These are phyloP conservation scores for Pelosia muscerda DNA, from an alignment of 2,888 invertebrate genomes.

Conservation along the genomic window DNA sequence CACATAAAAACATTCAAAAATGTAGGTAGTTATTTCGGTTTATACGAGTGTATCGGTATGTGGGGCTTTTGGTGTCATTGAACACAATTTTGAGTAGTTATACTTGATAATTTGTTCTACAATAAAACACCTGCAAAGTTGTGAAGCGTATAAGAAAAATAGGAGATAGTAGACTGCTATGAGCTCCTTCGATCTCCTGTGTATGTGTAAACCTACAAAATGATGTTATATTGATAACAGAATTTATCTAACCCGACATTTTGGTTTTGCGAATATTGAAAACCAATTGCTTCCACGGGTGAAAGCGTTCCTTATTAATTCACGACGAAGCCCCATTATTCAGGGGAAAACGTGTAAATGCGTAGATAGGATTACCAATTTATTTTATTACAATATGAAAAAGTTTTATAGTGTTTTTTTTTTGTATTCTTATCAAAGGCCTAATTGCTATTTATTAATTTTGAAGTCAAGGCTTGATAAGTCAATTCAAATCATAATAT, in stretches of 20 bases:
- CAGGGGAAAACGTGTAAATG: slow-evolving; percentile 18
- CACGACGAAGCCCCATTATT: slow-evolving; percentile 25
- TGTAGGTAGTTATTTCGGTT: background rate
- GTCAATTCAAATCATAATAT: background rate
- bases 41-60: background rate
- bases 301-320: slow-evolving; percentile 29
- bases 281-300: slow-evolving; percentile 35
- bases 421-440: background rate
- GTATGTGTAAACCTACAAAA: background rate
- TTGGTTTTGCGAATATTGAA: background rate
- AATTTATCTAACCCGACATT: background rate
- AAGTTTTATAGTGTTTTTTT: background rate
- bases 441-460: background rate
- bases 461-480: background rate
- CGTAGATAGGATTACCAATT: background rate
- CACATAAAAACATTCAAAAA: background rate
- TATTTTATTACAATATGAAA: background rate
- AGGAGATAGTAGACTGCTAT: too few species aligned
- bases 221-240: background rate
- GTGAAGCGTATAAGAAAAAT: too few species aligned
- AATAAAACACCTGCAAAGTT: background rate
- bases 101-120: background rate
- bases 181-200: too few species aligned
- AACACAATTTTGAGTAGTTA: background rate
- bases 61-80: background rate